phyloP scores from a whole-genome alignment of 2,888 invertebrate genomes.

The Papilio elwesi region DNA sequence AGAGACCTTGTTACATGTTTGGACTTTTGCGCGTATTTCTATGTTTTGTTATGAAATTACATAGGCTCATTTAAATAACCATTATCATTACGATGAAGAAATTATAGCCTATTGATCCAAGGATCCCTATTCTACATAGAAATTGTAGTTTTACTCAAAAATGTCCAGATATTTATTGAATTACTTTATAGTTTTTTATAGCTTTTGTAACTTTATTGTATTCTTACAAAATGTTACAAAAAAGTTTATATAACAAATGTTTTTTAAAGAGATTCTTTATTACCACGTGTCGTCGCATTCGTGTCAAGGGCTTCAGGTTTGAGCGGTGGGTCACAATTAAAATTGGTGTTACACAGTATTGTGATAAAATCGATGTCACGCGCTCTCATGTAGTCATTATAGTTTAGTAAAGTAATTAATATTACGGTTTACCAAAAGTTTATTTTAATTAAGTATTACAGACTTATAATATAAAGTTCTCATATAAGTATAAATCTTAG shows the following conservation, averaged over 20 bases:
- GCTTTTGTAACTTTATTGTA: too few relatives aligned
- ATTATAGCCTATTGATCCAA: not conserved
- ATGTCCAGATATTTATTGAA: too few relatives aligned
- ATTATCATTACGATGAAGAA: not conserved
- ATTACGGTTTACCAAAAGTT: not conserved
- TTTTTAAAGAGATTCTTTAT: too few relatives aligned
- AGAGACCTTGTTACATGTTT: conserved; percentile 71
- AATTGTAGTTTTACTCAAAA: too few relatives aligned
- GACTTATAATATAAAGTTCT: too few relatives aligned
- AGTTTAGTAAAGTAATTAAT: not conserved
- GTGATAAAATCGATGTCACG: not conserved
- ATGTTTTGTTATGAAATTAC: conserved; percentile 39
- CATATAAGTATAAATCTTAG: too few relatives aligned
- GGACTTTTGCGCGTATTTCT: conserved; percentile 56
- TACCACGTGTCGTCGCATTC: not conserved
- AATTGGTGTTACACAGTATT: conserved; percentile 11
- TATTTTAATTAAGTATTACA: too few relatives aligned
- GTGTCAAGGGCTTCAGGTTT: conserved; percentile 14
- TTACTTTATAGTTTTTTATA: too few relatives aligned
- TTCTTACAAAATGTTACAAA: too few relatives aligned
- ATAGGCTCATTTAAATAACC: conserved; percentile 13
- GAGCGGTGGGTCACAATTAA: not conserved
- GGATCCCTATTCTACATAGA: too few relatives aligned
- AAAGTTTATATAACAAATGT: too few relatives aligned
- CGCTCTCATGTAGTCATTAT: not conserved